A percentile compares a stretch with the other conserved stretches of the same genome.
phyloP scores from a whole-genome alignment of 1,140 invertebrate genomes.

The Temnothorax curvispinosus region DNA sequence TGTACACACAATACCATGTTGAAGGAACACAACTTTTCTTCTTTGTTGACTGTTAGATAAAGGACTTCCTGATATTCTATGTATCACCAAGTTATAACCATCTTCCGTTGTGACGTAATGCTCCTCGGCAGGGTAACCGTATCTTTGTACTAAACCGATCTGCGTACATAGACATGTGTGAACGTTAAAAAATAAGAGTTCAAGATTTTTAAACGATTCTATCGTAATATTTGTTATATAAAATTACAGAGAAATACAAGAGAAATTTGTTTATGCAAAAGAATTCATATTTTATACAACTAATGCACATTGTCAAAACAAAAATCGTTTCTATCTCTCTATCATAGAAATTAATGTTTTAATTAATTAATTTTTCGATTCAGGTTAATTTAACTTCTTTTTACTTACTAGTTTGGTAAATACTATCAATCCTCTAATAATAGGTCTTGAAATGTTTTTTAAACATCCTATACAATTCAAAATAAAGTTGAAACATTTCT shows the following conservation, averaged over 20 bases:
- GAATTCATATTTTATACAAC: not conserved
- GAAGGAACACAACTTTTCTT: constrained; percentile 80
- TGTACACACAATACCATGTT: constrained; percentile 86
- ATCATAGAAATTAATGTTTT: not conserved
- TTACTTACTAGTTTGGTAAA: not conserved
- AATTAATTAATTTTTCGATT: not conserved
- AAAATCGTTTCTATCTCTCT: not conserved
- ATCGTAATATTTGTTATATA: not conserved
- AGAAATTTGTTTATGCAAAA: not conserved
- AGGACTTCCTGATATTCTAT: constrained; percentile 83
- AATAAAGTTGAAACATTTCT: not conserved
- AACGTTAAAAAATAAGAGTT: not conserved
- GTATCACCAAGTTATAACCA: constrained; percentile 84
- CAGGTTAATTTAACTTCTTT: not conserved
- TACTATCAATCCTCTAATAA: not conserved
- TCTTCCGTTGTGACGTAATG: constrained; percentile 84
- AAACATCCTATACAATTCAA: not conserved
- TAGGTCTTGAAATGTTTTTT: not conserved
- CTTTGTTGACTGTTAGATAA: not conserved
- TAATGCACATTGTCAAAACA: not conserved
- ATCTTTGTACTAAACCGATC: constrained; percentile 78
- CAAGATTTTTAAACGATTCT: not conserved
- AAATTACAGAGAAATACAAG: too few species aligned
- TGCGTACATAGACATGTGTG: constrained; percentile 1
- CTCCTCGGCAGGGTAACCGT: constrained; percentile 85